Evolutionary conservation across 2,797 vertebrate genomes (phyloP).

Genomic region (Peromyscus eremicus): DNA sequence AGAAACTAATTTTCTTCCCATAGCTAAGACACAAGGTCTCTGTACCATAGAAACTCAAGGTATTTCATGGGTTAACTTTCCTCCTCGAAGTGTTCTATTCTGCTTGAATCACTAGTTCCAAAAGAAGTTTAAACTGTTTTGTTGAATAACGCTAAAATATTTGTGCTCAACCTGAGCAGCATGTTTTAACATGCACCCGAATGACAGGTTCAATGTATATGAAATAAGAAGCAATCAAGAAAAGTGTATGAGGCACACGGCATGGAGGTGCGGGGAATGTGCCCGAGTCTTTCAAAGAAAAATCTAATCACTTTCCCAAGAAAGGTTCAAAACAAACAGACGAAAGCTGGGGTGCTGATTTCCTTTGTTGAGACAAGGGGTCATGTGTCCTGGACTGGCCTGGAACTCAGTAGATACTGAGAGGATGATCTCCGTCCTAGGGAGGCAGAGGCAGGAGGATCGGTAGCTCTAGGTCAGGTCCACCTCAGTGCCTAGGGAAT

Average conservation of each 20-base stretch:
- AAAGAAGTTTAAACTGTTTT: constrained; percentile 80
- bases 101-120: constrained; percentile 65
- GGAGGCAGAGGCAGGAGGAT: background rate
- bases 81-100: background rate
- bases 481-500: background rate
- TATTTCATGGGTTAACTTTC: constrained; percentile 24
- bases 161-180: constrained; percentile 85
- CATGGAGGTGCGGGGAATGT: constrained; percentile 63
- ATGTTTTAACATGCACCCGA: constrained; percentile 85
- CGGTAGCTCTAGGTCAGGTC: background rate
- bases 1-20: constrained; percentile 48
- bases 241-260: constrained; percentile 82
- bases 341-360: background rate
- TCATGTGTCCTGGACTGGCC: background rate
- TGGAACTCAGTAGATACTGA: background rate
- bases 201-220: constrained; percentile 84
- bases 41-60: background rate
- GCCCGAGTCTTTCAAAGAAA: constrained; percentile 23
- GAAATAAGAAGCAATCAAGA: constrained; percentile 85
- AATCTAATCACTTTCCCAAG: background rate
- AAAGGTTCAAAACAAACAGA: background rate
- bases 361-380: background rate
- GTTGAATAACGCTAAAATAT: constrained; percentile 82
- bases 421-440: background rate
- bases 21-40: background rate